Evolutionary conservation across 1,140 invertebrate species (phyloP).

Genomic region (Sesamia nonagrioides): DNA sequence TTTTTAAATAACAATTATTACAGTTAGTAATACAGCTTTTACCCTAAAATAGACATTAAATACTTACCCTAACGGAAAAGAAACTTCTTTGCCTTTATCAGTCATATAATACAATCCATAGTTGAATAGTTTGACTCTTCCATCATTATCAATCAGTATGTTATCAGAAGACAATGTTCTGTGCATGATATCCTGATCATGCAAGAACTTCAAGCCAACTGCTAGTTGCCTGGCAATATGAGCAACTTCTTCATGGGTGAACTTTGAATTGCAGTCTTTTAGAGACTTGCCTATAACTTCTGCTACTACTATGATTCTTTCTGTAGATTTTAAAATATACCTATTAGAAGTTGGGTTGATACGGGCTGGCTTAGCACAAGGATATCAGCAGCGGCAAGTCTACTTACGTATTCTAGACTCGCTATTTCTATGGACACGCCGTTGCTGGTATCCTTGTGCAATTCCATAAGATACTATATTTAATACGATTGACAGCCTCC

Average conservation of each 20-base stretch:
- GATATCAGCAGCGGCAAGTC: too few relatives aligned
- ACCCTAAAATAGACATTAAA: background rate
- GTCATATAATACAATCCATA: constrained; percentile 98
- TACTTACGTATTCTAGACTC: too few relatives aligned
- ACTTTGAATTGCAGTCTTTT: constrained; percentile 81
- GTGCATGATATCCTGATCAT: constrained; percentile 92
- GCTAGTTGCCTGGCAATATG: constrained; percentile 91
- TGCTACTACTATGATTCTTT: constrained; percentile 95
- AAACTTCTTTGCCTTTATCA: constrained; percentile 93
- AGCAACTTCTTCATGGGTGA: constrained; percentile 87
- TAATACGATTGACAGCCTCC: too few relatives aligned
- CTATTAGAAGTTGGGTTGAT: too few relatives aligned
- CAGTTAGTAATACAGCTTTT: background rate
- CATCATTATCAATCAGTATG: constrained; percentile 92
- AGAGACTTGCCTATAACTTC: constrained; percentile 93
- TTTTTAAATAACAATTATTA: too few relatives aligned
- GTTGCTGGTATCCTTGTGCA: too few relatives aligned
- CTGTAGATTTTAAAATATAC: constrained; percentile 87
- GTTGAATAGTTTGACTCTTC: constrained; percentile 95
- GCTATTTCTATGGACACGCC: too few relatives aligned
- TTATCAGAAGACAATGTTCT: constrained; percentile 94
- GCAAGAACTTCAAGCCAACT: constrained; percentile 92
- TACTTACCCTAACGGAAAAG: constrained; percentile 96
- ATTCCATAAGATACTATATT: too few relatives aligned
- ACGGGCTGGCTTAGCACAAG: too few relatives aligned